Conservation (phyloP, 2,888 invertebrate species). For the Pseudococcus viburni region DNA sequence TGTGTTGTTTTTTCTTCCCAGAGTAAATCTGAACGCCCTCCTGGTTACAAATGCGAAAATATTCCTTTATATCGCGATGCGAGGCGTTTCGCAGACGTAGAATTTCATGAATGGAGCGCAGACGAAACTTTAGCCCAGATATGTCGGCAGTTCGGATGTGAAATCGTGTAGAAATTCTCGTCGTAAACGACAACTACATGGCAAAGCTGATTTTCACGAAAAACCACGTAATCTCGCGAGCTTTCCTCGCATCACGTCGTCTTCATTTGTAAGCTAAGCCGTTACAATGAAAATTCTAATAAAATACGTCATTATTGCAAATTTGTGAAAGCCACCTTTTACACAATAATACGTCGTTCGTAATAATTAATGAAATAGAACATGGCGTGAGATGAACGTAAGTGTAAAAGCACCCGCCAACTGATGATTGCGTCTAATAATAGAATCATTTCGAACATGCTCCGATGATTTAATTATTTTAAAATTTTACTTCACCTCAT, state of each 20-base stretch:
- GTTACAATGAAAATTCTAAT: background rate
- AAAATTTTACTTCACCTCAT: conserved; percentile 27
- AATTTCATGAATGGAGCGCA: background rate
- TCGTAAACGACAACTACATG: background rate
- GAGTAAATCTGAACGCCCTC: too few relatives aligned
- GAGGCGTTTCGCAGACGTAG: background rate
- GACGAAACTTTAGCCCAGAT: background rate
- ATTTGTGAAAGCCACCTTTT: conserved; percentile 1
- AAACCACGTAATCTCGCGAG: background rate
- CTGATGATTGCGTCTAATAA: conserved; percentile 45
- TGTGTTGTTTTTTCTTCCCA: too few relatives aligned
- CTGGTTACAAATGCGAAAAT: conserved; percentile 39
- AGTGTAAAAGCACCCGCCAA: conserved; percentile 17
- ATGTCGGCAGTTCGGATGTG: background rate
- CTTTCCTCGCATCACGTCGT: background rate
- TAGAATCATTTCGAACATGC: conserved; percentile 42
- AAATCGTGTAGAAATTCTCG: conserved; percentile 14
- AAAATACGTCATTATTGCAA: background rate
- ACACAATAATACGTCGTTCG: conserved; percentile 11
- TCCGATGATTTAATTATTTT: conserved; percentile 48
- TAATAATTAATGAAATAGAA: conserved; percentile 40
- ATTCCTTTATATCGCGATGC: background rate
- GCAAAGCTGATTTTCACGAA: background rate
- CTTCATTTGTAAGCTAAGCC: background rate
- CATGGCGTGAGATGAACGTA: conserved; percentile 10